Percentiles rank a stretch among this genome's conserved stretches.
Conservation (phyloP, 2,113 vertebrate genomes). For the Toxotes chatareus region DNA sequence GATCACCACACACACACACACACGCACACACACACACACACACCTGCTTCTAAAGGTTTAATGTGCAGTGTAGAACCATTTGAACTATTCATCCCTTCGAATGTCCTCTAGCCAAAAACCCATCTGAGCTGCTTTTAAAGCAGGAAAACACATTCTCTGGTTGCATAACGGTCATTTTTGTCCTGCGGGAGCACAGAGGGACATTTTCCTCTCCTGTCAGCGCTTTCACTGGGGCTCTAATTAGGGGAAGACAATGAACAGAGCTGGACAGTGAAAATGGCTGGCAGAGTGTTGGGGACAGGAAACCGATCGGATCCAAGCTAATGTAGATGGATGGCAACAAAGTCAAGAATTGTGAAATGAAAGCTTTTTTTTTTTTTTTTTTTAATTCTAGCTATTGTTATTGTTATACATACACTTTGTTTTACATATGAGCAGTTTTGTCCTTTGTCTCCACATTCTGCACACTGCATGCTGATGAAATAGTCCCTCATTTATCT, state of each 20-base stretch:
- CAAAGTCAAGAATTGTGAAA: not conserved
- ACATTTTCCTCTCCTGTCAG: conserved; percentile 51
- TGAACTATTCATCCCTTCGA: conserved; percentile 42
- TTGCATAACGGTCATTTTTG: conserved; percentile 62
- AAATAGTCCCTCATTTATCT: not conserved
- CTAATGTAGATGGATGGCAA: not conserved
- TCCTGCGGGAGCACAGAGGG: conserved; percentile 55
- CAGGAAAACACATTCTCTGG: conserved; percentile 47
- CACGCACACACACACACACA: conserved; percentile 3
- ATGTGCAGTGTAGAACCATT: conserved; percentile 33
- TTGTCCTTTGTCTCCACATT: not conserved
- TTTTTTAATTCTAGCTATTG: not conserved
- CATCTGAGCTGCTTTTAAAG: conserved; percentile 56
- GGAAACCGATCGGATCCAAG: conserved; percentile 23
- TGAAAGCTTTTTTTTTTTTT: not conserved
- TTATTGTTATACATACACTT: not conserved
- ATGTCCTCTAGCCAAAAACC: conserved; percentile 38
- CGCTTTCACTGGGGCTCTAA: conserved; percentile 49
- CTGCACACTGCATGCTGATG: not conserved
- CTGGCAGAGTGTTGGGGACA: conserved; percentile 16
- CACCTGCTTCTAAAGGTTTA: conserved; percentile 29
- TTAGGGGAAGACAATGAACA: conserved; percentile 67
- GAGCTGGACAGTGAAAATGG: conserved; percentile 44
- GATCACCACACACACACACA: conserved; percentile 18
- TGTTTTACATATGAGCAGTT: not conserved